Base-by-base conservation (phyloP, 1,140 invertebrate species). In the Sitobion miscanthi region DNA sequence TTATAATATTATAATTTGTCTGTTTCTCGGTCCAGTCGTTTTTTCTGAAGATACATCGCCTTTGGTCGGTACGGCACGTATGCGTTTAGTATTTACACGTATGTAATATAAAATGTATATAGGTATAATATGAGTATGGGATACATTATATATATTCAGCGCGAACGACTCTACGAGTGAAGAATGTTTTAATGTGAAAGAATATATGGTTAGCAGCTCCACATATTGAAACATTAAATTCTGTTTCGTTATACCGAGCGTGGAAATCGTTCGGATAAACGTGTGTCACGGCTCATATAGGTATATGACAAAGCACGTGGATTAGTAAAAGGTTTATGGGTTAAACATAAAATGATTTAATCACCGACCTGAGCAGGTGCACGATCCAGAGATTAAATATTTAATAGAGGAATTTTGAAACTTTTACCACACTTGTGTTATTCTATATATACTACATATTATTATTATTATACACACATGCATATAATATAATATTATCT, bases 291-390 rank as follows among this genome's bases (percentile, higher is more conserved):
- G 69, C 62, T 91, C 57, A 25, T 90, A 54, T 62, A 35, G 35
- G 35, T 35, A 90, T 49, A 83, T 52, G 62, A 92, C 90, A 91
- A 91, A 77, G 90, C 69, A 4, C 25, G 77, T 49, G 62, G 90
- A 92, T 92, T 92, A 92, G 62, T 92, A 30, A 92, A 52, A 91
- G 90, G 69, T 92, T 92, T 92, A 92, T 92, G 90, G 90, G 90
- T 57, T 92, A 92, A 92, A 92, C 89, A 92, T 92, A 92, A 92
- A 92, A 92, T 35, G 69, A 77, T 92, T 83, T 82, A 82, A 92
- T 92, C 62, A 38, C 90, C 90, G 69, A 38, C 45, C 90, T 11
- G 90, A 83, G 77, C 90, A 92, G 90, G 90, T 92, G 90, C 90
- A 92, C 90, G 90, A 82, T 92, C 90, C 90, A 35, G 69, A 92